These are phyloP conservation scores for Carassius auratus DNA, from an alignment of 2,113 vertebrate species.

Conservation along the genomic window DNA sequence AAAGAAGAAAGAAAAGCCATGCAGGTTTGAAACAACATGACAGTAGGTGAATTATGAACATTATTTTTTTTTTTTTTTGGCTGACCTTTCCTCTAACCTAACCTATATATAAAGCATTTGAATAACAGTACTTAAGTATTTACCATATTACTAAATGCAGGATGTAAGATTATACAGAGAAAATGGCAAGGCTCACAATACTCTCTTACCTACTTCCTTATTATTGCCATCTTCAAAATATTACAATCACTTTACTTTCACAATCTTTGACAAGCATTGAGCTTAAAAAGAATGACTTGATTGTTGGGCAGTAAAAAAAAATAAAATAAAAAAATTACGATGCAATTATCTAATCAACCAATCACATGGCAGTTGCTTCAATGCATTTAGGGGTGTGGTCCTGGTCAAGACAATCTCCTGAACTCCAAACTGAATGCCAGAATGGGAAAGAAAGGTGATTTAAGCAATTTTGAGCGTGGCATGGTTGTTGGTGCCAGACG, in stretches of 20 bases:
- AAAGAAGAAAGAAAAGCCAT: background rate
- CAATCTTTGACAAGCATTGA: background rate
- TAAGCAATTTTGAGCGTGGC: no score
- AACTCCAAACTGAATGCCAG: no score
- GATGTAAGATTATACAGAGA: background rate
- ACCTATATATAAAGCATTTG: no score
- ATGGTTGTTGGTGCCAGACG: no score
- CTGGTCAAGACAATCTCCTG: no score
- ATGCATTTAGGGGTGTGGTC: no score
- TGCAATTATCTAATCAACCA: no score
- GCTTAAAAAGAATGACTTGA: background rate
- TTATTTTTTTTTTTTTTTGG: no score
- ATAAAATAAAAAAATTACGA: no score
- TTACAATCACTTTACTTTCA: background rate
- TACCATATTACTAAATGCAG: background rate
- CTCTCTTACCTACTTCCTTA: background rate
- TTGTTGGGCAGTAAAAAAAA: background rate
- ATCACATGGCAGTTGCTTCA: no score
- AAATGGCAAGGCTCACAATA: background rate
- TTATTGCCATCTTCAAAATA: background rate
- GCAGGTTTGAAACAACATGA: background rate
- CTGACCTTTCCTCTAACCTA: no score
- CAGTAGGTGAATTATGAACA: rapidly evolving
- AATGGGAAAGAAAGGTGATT: no score
- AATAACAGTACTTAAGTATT: background rate